These are phyloP conservation scores for Sebastes vulpes DNA, from an alignment of 2,797 vertebrate species.

Conservation along the genomic window DNA sequence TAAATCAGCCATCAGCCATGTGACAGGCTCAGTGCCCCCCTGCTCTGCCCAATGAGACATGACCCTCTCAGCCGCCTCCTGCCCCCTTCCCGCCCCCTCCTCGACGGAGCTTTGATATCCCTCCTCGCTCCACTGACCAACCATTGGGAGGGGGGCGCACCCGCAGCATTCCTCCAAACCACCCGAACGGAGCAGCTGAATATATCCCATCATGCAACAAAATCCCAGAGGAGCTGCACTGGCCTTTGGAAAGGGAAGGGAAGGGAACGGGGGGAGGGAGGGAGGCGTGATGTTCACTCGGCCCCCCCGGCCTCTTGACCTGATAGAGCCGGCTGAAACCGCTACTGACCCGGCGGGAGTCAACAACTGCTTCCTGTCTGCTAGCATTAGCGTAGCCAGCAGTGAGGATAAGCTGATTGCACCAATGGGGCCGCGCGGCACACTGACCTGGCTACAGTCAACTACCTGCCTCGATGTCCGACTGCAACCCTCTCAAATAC, in stretches of 20 bases:
- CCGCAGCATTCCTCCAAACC: slow-evolving; percentile 91
- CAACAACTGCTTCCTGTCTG: slow-evolving; percentile 87
- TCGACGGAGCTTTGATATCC: slow-evolving; percentile 84
- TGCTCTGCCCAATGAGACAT: slow-evolving; percentile 83
- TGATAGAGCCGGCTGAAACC: slow-evolving; percentile 68
- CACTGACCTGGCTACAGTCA: slow-evolving; percentile 45
- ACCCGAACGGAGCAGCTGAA: slow-evolving; percentile 85
- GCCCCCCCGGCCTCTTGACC: slow-evolving; percentile 38
- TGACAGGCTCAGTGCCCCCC: slow-evolving; percentile 79
- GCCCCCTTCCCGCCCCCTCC: slow-evolving; percentile 62
- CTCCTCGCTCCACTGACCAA: slow-evolving; percentile 88
- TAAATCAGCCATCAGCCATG: slow-evolving; percentile 89
- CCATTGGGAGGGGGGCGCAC: slow-evolving; percentile 85
- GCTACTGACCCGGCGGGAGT: slow-evolving; percentile 83
- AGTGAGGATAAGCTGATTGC: slow-evolving; percentile 77
- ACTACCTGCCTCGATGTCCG: slow-evolving; percentile 17
- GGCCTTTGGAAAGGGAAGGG: slow-evolving; percentile 61
- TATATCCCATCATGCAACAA: slow-evolving; percentile 83
- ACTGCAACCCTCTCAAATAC: not conserved
- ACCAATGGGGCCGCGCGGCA: slow-evolving; percentile 41
- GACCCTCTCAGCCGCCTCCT: slow-evolving; percentile 69
- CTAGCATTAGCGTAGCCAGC: slow-evolving; percentile 77
- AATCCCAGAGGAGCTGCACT: slow-evolving; percentile 74
- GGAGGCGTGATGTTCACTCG: slow-evolving; percentile 51
- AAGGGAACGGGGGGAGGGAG: slow-evolving; percentile 13